Evolutionary conservation across 2,797 vertebrate genomes (phyloP).

Genomic region (Rhinella marina): DNA sequence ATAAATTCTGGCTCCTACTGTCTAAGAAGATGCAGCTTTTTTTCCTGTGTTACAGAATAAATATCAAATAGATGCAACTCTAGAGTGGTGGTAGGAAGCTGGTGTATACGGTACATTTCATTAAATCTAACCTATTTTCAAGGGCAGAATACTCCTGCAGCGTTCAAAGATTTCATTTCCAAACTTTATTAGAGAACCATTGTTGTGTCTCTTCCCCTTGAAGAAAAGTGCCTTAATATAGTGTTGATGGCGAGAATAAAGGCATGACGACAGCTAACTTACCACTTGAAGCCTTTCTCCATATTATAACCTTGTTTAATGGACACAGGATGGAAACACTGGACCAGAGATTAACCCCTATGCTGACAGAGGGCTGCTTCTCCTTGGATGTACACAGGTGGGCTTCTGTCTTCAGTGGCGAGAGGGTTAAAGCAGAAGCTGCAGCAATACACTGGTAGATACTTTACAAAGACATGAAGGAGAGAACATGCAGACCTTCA

Average conservation of each 20-base stretch:
- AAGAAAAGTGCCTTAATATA: slow-evolving; percentile 21
- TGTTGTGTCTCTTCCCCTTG: slow-evolving; percentile 15
- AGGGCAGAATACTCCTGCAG: slow-evolving; percentile 7
- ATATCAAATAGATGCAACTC: background rate
- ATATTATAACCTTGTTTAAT: background rate
- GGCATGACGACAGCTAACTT: slow-evolving; percentile 21
- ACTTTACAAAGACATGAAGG: slow-evolving; percentile 19
- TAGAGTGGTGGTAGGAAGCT: background rate
- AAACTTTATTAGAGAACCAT: slow-evolving; percentile 35
- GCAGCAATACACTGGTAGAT: background rate
- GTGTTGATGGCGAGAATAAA: slow-evolving; percentile 28
- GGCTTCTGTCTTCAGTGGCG: background rate
- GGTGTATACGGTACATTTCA: slow-evolving; percentile 17
- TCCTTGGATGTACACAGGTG: background rate
- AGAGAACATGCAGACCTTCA: slow-evolving; percentile 57
- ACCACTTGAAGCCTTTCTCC: background rate
- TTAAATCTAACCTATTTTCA: slow-evolving; percentile 37
- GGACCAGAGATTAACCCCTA: background rate
- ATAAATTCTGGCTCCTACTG: background rate
- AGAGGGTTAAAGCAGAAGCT: slow-evolving; percentile 17
- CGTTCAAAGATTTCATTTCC: slow-evolving; percentile 17
- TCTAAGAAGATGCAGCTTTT: background rate
- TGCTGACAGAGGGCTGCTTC: background rate
- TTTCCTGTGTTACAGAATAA: background rate
- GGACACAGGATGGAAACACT: background rate